These are phyloP conservation scores for Tortrix viridana DNA, from an alignment of 2,888 invertebrate genomes.

Conservation along the genomic window DNA sequence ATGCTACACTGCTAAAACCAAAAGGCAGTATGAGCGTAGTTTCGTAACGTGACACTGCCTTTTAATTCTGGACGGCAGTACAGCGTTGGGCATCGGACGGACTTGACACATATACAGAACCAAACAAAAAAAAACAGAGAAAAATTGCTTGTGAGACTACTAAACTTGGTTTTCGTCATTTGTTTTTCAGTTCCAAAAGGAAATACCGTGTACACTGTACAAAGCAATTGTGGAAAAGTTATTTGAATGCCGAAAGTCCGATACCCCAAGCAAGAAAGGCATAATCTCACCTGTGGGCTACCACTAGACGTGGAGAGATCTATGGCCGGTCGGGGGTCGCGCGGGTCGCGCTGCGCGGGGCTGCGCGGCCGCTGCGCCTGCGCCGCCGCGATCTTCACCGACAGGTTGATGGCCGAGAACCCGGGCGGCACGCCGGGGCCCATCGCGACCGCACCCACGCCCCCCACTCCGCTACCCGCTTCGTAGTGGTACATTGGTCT, in stretches of 20 bases:
- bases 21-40: too few species aligned
- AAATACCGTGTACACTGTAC: too few species aligned
- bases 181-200: too few species aligned
- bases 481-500: slow-evolving; percentile 94
- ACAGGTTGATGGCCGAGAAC: slow-evolving; percentile 92
- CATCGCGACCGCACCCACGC: slow-evolving; percentile 86
- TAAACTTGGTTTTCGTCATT: too few species aligned
- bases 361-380: slow-evolving; percentile 88
- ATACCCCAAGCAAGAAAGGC: slow-evolving; percentile 24
- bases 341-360: slow-evolving; percentile 90
- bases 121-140: too few species aligned
- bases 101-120: too few species aligned
- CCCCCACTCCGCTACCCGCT: slow-evolving; percentile 79
- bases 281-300: slow-evolving; percentile 90
- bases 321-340: slow-evolving; percentile 92
- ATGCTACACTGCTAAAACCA: too few species aligned
- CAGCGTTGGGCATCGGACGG: too few species aligned
- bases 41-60: too few species aligned
- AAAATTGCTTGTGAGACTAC: too few species aligned
- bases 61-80: too few species aligned
- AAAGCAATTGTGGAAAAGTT: neutral
- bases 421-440: slow-evolving; percentile 89
- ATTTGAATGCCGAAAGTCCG: neutral
- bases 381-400: slow-evolving; percentile 92
- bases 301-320: slow-evolving; percentile 95